Base-by-base conservation (phyloP, 2,113 vertebrate species). In the Antennarius striatus region DNA sequence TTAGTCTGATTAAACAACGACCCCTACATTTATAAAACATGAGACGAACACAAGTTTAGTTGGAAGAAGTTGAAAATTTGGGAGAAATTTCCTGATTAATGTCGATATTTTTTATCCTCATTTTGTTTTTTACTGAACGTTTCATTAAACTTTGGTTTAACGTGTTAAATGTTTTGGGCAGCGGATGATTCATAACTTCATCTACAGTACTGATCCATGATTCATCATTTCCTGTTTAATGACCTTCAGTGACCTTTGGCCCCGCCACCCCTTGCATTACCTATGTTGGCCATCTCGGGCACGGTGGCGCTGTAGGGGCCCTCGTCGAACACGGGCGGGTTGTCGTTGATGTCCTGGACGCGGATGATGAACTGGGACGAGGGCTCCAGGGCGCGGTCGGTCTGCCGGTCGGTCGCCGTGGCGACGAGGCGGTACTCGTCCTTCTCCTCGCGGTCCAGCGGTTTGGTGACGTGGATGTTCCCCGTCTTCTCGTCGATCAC, bases 281-380 rank as follows among this genome's bases (percentile, higher is more conserved):
- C 93, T 86, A 97, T 95, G 45, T 96, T 95, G 82, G 95, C 95
- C 95, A 96, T 96, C 89, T 97, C 95, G 0, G 95, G 93, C 61
- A 96, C 94, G 0, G 89, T 94, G 88, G 96, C 95, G 6, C 86
- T 94, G 90, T 96, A 96, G 64, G 95, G 94, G 28, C 93, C 94
- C 0, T 95, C 93, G 10, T 94, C 92, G 75, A 96, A 97, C 64
- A 96, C 42, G 5, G 96, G 96, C 1, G 95, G 94, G 72, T 96
- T 96, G 92, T 97, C 95, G 36, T 96, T 96, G 91, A 96, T 96
- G 91, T 96, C 95, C 77, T 96, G 95, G 77, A 96, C 95, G 68
- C 95, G 94, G 86, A 97, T 96, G 85, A 97, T 92, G 82, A 97
- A 97, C 85, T 95, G 94, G 4, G 96, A 97, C 0, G 95, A 95